Evolutionary conservation across 2,797 vertebrate species (phyloP), one percentile per base, ranked within the genome.

Genomic region (Mormyrus proboscirostris): DNA sequence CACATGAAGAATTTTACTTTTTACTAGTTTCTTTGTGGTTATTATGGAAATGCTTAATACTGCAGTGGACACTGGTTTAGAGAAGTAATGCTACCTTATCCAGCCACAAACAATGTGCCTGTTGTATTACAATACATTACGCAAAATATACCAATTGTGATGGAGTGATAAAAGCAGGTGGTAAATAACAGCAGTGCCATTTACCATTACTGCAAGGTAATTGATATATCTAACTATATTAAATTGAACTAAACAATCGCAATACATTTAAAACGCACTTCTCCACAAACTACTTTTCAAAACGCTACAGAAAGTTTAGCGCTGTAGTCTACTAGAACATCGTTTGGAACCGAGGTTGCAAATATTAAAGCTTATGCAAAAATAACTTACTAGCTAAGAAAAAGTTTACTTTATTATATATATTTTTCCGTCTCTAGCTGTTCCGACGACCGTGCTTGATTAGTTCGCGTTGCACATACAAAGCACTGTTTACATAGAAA

Each of bases 401-500:
- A 79, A 44, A 0, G 38, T 79, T 79, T 41, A 44, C 38, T 79
- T 79, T 44, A 44, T 41, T 19, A 79, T 16, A 6, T 7, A 44
- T 79, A 44, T 44, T 44, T 7, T 41, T 44, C 38, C 16, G 65
- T 79, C 38, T 16, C 16, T 22, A 59, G 57, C 6, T 79, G 73
- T 8, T 44, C 38, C 73, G 16, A 41, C 6, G 16, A 44, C 73
- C 7, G 73, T 3, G 25, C 47, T 25, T 9, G 8, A 84, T 4
- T 9, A 84, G 47, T 4, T 50, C 19, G 38, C 22, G 19, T 1
- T 12, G 2, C 82, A n/a, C n/a, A 3, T 14, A 57, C 3, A 2
- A 10, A 12, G 0, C 38, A 9, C 0, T 0, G 89, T 92, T 91
- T 65, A 94, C 89, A 92, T 92, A 89, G 91, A 87, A 94, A 95